Evolutionary conservation across 2,797 vertebrate species (phyloP), one percentile per base, ranked within the genome.

Genomic region (Glossophaga mutica): DNA sequence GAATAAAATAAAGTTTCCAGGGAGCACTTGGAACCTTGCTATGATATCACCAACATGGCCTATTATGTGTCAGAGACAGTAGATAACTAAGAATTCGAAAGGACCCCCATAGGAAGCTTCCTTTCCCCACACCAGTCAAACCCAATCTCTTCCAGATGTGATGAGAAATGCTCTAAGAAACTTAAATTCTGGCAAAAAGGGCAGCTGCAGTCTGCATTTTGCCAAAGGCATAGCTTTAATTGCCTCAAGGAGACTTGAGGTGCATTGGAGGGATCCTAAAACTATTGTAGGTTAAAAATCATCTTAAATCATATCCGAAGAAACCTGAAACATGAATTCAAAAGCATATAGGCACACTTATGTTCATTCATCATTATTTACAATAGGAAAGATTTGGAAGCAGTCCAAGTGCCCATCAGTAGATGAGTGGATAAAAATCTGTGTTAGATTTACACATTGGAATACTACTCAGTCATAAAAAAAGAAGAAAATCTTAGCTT

Each of bases 151-250:
- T 94, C 65, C 70, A 95, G 15, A 44, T 14, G n/a, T 68, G 48
- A 55, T 52, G 29, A 70, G 50, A 87, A 79, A 52, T 65, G 15
- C 32, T 81, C 34, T 85, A n/a, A 46, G 79, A 65, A 73, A 34
- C 7, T 62, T n/a, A 84, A 42, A 78, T 59, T 93, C 48, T 48
- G 16, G 34, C 65, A 91, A 76, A 95, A 95, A 71, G 52, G 85
- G 57, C 11, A 12, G 16, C 39, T 93, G 11, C 48, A 81, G 42
- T 71, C n/a, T 84, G 74, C 26, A 39, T 83, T 52, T 59, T 59
- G 83, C 67, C 86, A 70, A 91, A 15, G 85, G 57, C 70, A 84
- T 70, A 26, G 24, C 84, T 97, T 90, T 94, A 94, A 97, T 82
- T 65, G 52, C 48, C 71, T 87, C 16, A 9, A 92, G 78, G 57